Evolutionary conservation across 2,797 vertebrate species (phyloP), one percentile per base, ranked within the genome.

Genomic region (Poecilia wingei): DNA sequence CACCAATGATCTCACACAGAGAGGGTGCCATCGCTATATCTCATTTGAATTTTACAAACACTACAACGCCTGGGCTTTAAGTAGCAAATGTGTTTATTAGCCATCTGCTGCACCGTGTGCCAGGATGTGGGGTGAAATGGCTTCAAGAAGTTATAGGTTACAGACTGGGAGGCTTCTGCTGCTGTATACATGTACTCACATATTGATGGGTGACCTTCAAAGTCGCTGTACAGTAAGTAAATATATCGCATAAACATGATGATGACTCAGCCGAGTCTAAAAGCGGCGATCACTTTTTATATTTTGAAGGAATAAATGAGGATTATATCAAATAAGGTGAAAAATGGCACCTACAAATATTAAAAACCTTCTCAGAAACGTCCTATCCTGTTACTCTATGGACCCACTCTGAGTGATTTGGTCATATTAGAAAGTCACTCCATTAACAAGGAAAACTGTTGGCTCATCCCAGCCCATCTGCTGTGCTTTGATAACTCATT

Each of bases 401-500:
- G 88, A 87, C 87, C 87, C 82, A 45, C 88, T 79, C 81, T 75
- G 81, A 79, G 84, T 91, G 87, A 90, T 93, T 91, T 93, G 90
- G 87, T 92, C 87, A 92, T 93, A 91, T 94, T 93, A 93, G 86
- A 93, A 93, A 93, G 87, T 93, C 89, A 87, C 92, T 95, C 91
- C 93, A 94, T 95, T 95, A 95, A 92, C 86, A 87, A 92, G 89
- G 83, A 93, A 85, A 79, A 87, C 86, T 92, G 92, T 91, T 93
- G 87, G 92, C 90, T 95, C 92, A 94, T 91, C 90, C 87, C 85
- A 78, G 82, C 82, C 94, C 95, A 95, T 95, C 95, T 96, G 95
- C 91, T 91, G 79, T 18, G 84, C 92, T 94, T 94, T 95, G 95
- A 96, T 95, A 95, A 95, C 89, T 94, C 92, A 95, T 96, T 95